Conservation (phyloP, 1,140 invertebrate genomes). For the Manduca sexta region DNA sequence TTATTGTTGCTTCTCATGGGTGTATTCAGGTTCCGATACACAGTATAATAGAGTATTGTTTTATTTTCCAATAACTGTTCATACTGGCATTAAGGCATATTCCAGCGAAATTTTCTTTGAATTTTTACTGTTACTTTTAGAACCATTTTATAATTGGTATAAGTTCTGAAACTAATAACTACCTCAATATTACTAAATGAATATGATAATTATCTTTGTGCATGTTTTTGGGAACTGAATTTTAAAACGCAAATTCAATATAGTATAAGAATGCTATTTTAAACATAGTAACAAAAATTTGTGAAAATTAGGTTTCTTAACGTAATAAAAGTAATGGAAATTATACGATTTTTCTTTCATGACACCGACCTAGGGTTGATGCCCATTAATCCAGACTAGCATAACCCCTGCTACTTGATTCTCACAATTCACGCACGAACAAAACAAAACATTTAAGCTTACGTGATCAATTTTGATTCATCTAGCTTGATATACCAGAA, state of each 20-base stretch:
- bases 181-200: conserved; percentile 72
- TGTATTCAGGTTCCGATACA: conserved; percentile 47
- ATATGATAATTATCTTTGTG: conserved; percentile 70
- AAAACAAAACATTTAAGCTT: too few relatives aligned
- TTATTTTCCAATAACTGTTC: conserved; percentile 34
- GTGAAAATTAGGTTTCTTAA: conserved; percentile 71
- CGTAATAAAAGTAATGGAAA: conserved; percentile 63
- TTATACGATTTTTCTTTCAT: conserved; percentile 21
- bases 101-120: conserved; percentile 50
- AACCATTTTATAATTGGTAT: conserved; percentile 69
- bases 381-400: too few relatives aligned
- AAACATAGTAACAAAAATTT: conserved; percentile 62
- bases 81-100: conserved; percentile 29
- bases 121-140: conserved; percentile 61
- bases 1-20: conserved; percentile 49
- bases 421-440: too few relatives aligned
- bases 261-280: conserved; percentile 66
- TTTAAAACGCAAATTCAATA: conserved; percentile 56
- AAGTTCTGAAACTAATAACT: conserved; percentile 72
- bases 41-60: conserved; percentile 29
- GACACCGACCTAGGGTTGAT: too few relatives aligned
- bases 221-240: conserved; percentile 69
- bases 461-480: too few relatives aligned
- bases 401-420: too few relatives aligned
- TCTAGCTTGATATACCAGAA: too few relatives aligned